Percentiles rank a stretch among this genome's conserved stretches.
phyloP scores from a whole-genome alignment of 64 coral and sea anemone genomes.

The Actinia equina region DNA sequence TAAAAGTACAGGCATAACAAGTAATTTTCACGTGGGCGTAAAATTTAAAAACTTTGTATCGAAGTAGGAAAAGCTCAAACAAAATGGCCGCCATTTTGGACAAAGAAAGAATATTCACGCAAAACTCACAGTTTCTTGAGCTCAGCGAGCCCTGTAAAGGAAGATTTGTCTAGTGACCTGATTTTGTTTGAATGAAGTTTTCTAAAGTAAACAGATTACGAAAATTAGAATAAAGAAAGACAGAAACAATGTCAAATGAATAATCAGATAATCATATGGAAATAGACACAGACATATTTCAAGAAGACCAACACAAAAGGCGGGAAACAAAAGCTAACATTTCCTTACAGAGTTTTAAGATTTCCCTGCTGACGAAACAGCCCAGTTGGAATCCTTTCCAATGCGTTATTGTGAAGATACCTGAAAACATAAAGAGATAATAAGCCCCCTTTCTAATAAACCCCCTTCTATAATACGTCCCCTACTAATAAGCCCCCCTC shows the following conservation, averaged over 20 bases:
- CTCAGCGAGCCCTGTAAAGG: not conserved
- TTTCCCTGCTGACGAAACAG: not conserved
- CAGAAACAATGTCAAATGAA: not conserved
- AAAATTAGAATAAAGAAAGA: not conserved
- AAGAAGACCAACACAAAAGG: too few relatives aligned
- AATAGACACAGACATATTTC: too few relatives aligned
- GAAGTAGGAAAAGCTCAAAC: too few relatives aligned
- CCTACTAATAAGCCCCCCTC: too few relatives aligned
- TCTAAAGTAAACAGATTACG: not conserved
- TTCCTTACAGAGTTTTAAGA: not conserved
- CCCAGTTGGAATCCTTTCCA: not conserved
- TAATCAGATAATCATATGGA: too few relatives aligned
- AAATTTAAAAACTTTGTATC: too few relatives aligned
- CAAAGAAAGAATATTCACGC: not conserved
- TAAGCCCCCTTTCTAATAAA: too few relatives aligned
- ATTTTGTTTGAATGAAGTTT: conserved; percentile 12
- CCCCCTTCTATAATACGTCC: too few relatives aligned
- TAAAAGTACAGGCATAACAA: not conserved
- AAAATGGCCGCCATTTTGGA: too few relatives aligned
- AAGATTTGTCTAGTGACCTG: not conserved
- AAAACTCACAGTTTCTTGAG: not conserved
- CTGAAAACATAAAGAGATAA: not conserved
- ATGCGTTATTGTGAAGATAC: not conserved
- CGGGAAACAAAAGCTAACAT: not conserved
- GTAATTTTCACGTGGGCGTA: too few relatives aligned